A percentile compares a stretch with the other conserved stretches of the same genome.
phyloP scores from a whole-genome alignment of 2,113 vertebrate genomes.

The Pholis gunnellus region DNA sequence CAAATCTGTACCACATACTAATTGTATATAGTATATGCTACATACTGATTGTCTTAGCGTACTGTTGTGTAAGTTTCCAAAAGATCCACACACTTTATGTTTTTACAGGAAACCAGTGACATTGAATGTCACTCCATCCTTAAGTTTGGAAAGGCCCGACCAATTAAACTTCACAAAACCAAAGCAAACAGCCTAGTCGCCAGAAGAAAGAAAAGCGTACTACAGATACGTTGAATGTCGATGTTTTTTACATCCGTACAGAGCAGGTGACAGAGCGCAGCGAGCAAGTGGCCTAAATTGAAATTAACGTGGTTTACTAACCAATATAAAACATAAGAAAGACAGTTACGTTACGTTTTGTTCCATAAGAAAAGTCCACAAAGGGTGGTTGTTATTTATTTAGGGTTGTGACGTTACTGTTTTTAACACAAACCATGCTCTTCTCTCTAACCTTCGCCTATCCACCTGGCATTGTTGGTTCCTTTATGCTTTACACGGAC shows the following conservation, averaged over 20 bases:
- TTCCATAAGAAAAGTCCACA: neutral
- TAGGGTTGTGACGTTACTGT: neutral
- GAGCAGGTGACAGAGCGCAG: too few relatives aligned
- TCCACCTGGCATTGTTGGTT: neutral
- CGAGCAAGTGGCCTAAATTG: neutral
- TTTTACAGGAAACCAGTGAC: too few relatives aligned
- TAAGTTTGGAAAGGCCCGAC: too few relatives aligned
- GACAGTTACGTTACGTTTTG: too few relatives aligned
- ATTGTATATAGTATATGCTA: neutral
- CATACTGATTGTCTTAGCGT: neutral
- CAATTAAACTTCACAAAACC: too few relatives aligned
- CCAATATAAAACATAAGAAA: neutral
- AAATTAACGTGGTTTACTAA: neutral
- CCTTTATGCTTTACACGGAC: neutral
- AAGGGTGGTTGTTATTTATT: neutral
- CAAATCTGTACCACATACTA: neutral
- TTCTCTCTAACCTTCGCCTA: neutral
- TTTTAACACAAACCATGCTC: neutral
- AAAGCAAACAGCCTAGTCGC: too few relatives aligned
- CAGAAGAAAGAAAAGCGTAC: too few relatives aligned
- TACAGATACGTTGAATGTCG: too few relatives aligned
- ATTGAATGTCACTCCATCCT: too few relatives aligned
- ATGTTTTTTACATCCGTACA: too few relatives aligned
- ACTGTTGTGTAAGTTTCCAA: neutral
- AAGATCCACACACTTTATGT: neutral